phyloP scores from a whole-genome alignment of 2,113 vertebrate species.

The Podiceps cristatus region DNA sequence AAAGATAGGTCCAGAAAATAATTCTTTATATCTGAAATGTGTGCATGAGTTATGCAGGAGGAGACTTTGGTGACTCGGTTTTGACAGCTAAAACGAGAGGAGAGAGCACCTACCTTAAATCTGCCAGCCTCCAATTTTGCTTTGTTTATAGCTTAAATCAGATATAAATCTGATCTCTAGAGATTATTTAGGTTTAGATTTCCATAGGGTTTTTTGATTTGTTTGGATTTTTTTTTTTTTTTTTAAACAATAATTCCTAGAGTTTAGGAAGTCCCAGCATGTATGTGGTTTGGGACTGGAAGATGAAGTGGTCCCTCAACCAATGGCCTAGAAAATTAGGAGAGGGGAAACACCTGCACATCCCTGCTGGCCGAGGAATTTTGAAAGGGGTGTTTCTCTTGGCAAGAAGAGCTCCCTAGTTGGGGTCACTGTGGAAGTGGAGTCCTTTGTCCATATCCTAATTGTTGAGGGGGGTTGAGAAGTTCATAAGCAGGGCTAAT shows the following conservation, averaged over 20 bases:
- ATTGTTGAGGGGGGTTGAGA: neutral
- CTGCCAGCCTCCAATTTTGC: fast-evolving
- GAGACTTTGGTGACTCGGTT: neutral
- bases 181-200: neutral
- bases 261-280: neutral
- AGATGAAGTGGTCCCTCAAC: neutral
- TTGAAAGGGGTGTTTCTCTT: conserved; percentile 5
- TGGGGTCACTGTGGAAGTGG: neutral
- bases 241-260: neutral
- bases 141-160: neutral
- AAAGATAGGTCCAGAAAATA: neutral
- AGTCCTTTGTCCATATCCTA: neutral
- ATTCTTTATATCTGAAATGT: neutral
- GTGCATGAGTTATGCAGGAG: neutral
- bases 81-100: neutral
- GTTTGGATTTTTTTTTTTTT: neutral
- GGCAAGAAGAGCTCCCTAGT: neutral
- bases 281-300: neutral
- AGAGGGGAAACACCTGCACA: neutral
- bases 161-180: neutral
- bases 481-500: neutral
- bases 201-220: neutral
- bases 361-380: neutral
- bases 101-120: neutral
- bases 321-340: neutral